Evolutionary conservation across 2,113 vertebrate species (phyloP), one percentile per base, ranked within the genome.

Genomic region (Cichladusa arquata): DNA sequence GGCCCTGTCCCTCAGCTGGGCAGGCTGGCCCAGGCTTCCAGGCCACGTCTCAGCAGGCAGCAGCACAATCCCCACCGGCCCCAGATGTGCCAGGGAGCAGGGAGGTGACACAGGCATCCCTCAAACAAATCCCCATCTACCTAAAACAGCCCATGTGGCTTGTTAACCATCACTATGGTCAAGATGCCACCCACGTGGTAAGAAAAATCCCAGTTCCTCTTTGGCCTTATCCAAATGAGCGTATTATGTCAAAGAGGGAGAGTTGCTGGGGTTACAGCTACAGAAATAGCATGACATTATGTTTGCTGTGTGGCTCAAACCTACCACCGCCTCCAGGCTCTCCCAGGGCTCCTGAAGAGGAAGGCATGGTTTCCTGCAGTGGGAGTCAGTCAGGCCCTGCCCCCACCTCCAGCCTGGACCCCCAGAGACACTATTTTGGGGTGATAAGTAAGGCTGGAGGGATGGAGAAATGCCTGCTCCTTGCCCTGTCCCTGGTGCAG

Each of bases 201-300:
- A 88, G 88, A 86, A 31, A 88, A 92, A 83, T 54, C 67, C 54
- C 71, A 92, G 62, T 95, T 97, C 96, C 92, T 96, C 92, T 95
- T 96, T 66, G 76, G 47, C 86, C 19, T 64, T 96, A 67, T 94
- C 66, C 82, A 90, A 28, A 77, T 70, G 26, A 95, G 34, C 12
- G 17, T 23, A 66, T 90, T 69, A 33, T 60, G 76, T 47, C 92
- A 86, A 40, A 81, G 42, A 53, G 20, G 36, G 71, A 72, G 36
- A 88, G 88, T 86, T 96, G 62, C 94, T 56, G 58, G 71, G 71
- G 86, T 70, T 94, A 66, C 92, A 61, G 4, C 22, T 51, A 50
- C 66, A 93, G 69, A 96, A 93, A 96, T 66, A 94, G 76, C 25
- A 14, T 62, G 57, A 86, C 74, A 54, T 76, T 34, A 26, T 45